These are phyloP conservation scores for Mesocricetus auratus DNA, from an alignment of 2,113 vertebrate genomes.

Conservation along the genomic window DNA sequence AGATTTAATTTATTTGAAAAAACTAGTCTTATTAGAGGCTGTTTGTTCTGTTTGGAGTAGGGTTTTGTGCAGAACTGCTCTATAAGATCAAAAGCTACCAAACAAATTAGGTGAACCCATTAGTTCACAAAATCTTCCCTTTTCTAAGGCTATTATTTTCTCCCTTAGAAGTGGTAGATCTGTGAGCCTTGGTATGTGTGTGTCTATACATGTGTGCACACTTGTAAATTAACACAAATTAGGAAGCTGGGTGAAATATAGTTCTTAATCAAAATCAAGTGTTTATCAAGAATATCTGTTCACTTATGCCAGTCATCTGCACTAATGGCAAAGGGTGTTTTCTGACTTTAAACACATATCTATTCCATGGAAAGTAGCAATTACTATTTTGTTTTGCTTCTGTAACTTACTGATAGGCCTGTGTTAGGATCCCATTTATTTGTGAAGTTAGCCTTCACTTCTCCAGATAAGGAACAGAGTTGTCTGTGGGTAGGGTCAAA, in stretches of 20 bases:
- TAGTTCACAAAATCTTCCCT: not conserved
- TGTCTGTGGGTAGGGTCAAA: constrained; percentile 82
- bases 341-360: constrained; percentile 43
- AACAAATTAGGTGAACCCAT: constrained; percentile 11
- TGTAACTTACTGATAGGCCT: constrained; percentile 43
- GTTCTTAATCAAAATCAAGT: constrained; percentile 46
- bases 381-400: constrained; percentile 42
- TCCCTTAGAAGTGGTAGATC: not conserved
- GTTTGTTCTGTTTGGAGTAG: not conserved
- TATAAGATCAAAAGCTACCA: not conserved
- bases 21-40: constrained; percentile 11
- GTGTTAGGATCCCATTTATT: constrained; percentile 57
- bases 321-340: constrained; percentile 49
- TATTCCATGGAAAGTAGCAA: constrained; percentile 50
- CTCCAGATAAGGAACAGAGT: constrained; percentile 79
- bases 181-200: not conserved
- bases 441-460: constrained; percentile 81
- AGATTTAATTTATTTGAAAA: constrained; percentile 57
- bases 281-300: constrained; percentile 44
- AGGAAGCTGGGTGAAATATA: not conserved
- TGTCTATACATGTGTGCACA: not conserved
- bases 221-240: constrained; percentile 13
- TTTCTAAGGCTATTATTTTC: not conserved
- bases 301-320: constrained; percentile 7
- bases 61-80: not conserved